Evolutionary conservation across 2,113 vertebrate genomes (phyloP).

Genomic region (Paratilapia polleni): DNA sequence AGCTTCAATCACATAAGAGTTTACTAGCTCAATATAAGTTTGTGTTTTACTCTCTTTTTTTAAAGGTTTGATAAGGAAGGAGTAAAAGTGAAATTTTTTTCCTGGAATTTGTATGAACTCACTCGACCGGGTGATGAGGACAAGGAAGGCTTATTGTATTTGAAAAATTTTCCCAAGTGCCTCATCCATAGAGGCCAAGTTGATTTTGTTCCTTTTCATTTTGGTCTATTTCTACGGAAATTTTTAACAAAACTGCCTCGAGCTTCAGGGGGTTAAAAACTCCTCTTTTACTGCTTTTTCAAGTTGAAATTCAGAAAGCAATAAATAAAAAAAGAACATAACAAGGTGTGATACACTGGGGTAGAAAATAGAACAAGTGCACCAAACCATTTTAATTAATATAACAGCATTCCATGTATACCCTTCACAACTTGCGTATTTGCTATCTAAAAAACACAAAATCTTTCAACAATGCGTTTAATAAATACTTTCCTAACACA

Average conservation of each 20-base stretch:
- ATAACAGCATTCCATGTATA: conserved; percentile 65
- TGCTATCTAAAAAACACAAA: conserved; percentile 44
- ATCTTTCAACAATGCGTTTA: conserved; percentile 54
- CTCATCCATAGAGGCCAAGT: neutral
- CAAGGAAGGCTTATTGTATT: neutral
- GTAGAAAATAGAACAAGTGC: conserved; percentile 36
- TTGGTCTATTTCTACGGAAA: neutral
- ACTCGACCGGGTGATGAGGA: neutral
- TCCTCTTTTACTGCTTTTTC: neutral
- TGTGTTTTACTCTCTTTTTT: neutral
- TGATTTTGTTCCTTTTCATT: conserved; percentile 5
- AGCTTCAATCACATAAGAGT: neutral
- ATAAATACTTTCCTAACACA: conserved; percentile 47
- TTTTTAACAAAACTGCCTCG: neutral
- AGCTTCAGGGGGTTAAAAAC: neutral
- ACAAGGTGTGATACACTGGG: neutral
- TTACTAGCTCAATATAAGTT: neutral
- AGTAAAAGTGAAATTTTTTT: neutral
- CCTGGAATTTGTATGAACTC: neutral
- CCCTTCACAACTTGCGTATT: conserved; percentile 23
- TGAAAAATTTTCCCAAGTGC: neutral
- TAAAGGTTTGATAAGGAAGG: neutral
- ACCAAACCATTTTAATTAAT: conserved; percentile 69
- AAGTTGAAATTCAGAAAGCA: neutral
- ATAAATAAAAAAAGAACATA: neutral